Conservation (phyloP, 2,797 vertebrate genomes). For the Sebastes vulpes region DNA sequence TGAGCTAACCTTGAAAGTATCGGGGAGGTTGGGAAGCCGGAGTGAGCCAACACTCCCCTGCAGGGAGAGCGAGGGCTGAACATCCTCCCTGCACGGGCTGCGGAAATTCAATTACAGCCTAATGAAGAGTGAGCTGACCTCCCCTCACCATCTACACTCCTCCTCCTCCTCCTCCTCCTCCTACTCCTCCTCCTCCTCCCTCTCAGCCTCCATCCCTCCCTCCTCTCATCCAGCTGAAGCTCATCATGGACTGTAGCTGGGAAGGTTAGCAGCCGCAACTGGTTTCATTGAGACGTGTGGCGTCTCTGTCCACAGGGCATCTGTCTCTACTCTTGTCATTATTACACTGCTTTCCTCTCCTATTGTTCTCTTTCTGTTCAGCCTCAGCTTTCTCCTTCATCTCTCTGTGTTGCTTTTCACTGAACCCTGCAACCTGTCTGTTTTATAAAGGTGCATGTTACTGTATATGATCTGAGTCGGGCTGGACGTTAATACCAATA, state of each 20-base stretch:
- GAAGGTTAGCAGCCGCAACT: slow-evolving; percentile 26
- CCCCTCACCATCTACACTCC: slow-evolving; percentile 18
- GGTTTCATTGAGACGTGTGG: background rate
- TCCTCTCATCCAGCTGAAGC: slow-evolving; percentile 34
- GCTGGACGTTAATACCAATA: background rate
- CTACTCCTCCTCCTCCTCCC: background rate
- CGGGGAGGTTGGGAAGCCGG: slow-evolving; percentile 37
- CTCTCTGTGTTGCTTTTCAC: background rate
- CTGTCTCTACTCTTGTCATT: background rate
- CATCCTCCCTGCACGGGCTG: slow-evolving; percentile 57
- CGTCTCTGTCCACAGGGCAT: background rate
- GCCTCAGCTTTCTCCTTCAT: background rate
- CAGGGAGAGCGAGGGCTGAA: slow-evolving; percentile 48
- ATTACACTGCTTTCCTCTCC: background rate
- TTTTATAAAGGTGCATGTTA: background rate
- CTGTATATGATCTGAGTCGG: background rate
- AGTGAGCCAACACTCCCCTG: slow-evolving; percentile 52
- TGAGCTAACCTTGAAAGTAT: slow-evolving; percentile 70
- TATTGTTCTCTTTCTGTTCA: background rate
- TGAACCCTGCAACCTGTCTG: background rate
- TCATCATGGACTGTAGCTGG: slow-evolving; percentile 46
- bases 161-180: background rate
- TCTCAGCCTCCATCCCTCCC: background rate
- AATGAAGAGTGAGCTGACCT: slow-evolving; percentile 77
- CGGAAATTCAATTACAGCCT: slow-evolving; percentile 78